These are phyloP conservation scores for Lathronympha strigana DNA, from an alignment of 2,888 invertebrate genomes.

Conservation along the genomic window DNA sequence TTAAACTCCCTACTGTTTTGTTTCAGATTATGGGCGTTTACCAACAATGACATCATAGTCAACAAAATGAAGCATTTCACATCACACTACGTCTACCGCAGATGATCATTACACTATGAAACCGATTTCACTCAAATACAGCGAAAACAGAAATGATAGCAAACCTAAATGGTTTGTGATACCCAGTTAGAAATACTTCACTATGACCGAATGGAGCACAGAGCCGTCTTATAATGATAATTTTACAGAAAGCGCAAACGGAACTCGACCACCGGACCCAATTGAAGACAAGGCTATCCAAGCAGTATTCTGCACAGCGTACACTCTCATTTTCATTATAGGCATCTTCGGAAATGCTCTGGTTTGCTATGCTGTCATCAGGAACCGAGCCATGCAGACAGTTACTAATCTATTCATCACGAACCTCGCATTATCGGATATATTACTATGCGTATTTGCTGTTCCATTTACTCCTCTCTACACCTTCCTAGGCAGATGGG, in stretches of 20 bases:
- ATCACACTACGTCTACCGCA: background rate
- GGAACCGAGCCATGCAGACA: slow-evolving; percentile 95
- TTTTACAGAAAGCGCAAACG: slow-evolving; percentile 55
- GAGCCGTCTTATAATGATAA: slow-evolving; percentile 60
- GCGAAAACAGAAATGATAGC: slow-evolving; percentile 60
- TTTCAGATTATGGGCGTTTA: slow-evolving; percentile 50
- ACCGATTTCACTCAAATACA: slow-evolving; percentile 21
- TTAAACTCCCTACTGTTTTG: slow-evolving; percentile 44
- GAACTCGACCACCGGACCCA: slow-evolving; percentile 69
- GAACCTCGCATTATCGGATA: slow-evolving; percentile 94
- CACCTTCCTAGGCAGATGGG: slow-evolving; percentile 92
- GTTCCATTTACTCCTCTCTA: slow-evolving; percentile 96
- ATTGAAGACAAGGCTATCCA: slow-evolving; percentile 88
- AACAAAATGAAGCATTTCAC: slow-evolving; percentile 17
- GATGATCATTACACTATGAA: slow-evolving; percentile 42
- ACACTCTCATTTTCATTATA: slow-evolving; percentile 90
- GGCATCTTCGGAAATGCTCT: slow-evolving; percentile 93
- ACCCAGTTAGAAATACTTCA: slow-evolving; percentile 65
- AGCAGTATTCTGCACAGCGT: slow-evolving; percentile 89
- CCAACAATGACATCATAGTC: slow-evolving; percentile 6
- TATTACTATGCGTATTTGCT: slow-evolving; percentile 92
- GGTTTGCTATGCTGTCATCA: slow-evolving; percentile 93
- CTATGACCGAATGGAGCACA: slow-evolving; percentile 71
- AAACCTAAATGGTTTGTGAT: slow-evolving; percentile 72
- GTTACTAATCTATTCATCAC: slow-evolving; percentile 97